Evolutionary conservation across 1,140 invertebrate genomes (phyloP).

Genomic region (Euwallacea similis): DNA sequence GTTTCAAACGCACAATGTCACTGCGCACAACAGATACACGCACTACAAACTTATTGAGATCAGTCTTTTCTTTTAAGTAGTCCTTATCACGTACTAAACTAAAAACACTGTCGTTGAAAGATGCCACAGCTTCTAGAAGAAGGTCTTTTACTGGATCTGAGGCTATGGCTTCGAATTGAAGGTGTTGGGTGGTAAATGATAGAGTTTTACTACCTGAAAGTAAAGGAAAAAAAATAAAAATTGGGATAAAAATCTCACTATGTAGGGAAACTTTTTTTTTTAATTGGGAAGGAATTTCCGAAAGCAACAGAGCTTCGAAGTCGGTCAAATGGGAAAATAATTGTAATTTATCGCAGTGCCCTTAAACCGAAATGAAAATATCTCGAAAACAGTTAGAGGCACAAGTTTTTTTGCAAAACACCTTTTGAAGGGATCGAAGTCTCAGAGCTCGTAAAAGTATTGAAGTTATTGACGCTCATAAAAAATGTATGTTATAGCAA

Average conservation of each 20-base stretch:
- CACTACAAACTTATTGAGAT: slow-evolving; percentile 57
- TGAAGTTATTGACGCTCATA: no score
- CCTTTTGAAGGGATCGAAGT: no score
- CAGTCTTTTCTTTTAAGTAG: slow-evolving; percentile 46
- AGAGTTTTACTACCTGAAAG: slow-evolving; percentile 49
- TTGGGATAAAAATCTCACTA: not conserved
- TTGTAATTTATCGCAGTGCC: no score
- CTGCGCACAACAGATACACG: slow-evolving; percentile 57
- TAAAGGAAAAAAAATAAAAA: not conserved
- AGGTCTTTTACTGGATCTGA: slow-evolving; percentile 43
- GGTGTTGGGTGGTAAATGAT: slow-evolving; percentile 52
- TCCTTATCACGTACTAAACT: slow-evolving; percentile 50
- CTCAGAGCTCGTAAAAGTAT: no score
- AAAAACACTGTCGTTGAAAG: slow-evolving; percentile 56
- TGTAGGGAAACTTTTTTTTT: no score
- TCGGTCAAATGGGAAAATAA: no score
- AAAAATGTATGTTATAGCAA: no score
- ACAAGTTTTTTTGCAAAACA: no score
- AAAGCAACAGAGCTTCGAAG: no score
- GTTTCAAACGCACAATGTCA: slow-evolving; percentile 57
- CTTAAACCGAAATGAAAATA: no score
- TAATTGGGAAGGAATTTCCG: no score
- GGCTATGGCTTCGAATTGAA: slow-evolving; percentile 54
- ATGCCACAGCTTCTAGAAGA: slow-evolving; percentile 55
- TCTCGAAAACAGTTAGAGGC: no score